These are phyloP conservation scores for Parauchenoglanis punctatus DNA, from an alignment of 2,797 vertebrate species.

Conservation along the genomic window DNA sequence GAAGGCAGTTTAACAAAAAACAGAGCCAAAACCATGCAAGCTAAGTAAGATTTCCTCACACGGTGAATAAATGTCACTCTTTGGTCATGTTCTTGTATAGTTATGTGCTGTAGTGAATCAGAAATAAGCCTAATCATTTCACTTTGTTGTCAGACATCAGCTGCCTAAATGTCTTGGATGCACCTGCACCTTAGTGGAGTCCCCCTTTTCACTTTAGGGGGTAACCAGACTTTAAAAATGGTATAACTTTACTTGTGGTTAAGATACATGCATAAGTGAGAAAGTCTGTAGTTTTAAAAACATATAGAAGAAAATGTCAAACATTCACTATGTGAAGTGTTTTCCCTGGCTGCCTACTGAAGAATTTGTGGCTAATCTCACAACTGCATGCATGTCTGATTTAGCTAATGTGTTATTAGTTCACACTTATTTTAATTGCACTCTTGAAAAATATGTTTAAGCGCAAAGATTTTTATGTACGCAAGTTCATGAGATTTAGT, in stretches of 20 bases:
- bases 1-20: not conserved
- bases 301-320: constrained; percentile 1
- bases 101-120: not conserved
- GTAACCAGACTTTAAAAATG: constrained; percentile 3
- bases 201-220: constrained; percentile 11
- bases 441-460: not conserved
- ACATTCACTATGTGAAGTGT: not conserved
- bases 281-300: not conserved
- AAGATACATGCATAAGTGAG: not conserved
- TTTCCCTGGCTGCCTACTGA: not conserved
- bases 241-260: not conserved
- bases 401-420: not conserved
- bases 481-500: not conserved
- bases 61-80: not conserved
- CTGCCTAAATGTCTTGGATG: not conserved
- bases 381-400: not conserved
- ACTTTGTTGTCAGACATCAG: not conserved
- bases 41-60: not conserved
- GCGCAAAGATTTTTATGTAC: not conserved
- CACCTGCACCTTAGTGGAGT: constrained; percentile 4
- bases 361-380: constrained; percentile 28
- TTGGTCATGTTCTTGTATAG: not conserved
- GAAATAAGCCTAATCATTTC: constrained; percentile 12
- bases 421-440: not conserved
- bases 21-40: not conserved